Evolutionary conservation across 2,888 invertebrate species (phyloP), one percentile per base, ranked within the genome.

Genomic region (Drosophila neonasuta): DNA sequence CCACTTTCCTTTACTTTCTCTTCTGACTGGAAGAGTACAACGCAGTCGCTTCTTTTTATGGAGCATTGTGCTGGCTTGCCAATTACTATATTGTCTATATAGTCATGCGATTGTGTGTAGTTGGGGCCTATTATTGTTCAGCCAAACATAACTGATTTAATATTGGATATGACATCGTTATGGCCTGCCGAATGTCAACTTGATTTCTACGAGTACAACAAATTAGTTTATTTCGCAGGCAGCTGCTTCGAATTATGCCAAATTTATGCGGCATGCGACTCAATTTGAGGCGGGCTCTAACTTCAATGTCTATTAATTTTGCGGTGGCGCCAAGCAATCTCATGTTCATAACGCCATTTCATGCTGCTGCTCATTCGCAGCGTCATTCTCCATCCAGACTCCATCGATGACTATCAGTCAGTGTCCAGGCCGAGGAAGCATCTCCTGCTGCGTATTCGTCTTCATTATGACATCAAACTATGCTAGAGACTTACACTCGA

Each of bases 161-260:
- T 79, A 77, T 79, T 74, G 68, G 68, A 72, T 79, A 79, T 62
- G 68, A 69, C 71, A 57, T 61, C 55, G 65, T 36, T 67, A 71
- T 68, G 63, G 62, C 58, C 36, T 45, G 55, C 11, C 60, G 62
- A 79, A 67, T 67, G 74, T 59, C 69, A 80, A 76, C 73, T 78
- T 80, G 78, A 79, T 80, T 80, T 78, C 82, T 61, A 52, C 17
- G 17, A 17, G 17, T 17, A 17, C 63, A 62, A 71, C 69, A 78
- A 82, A 82, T 80, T 82, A 78, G 80, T 76, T 82, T 69, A 76
- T 80, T 76, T 68, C 51, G 69, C 75, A 79, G 56, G 46, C 76
- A 65, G 58, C 60, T 69, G 72, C 70, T 78, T 52, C 61, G 59
- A 71, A 56, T 65, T 68, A 64, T 75, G 54, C 20, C 46, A 63